phyloP scores from a whole-genome alignment of 2,113 vertebrate species.

The Nettapus auritus region DNA sequence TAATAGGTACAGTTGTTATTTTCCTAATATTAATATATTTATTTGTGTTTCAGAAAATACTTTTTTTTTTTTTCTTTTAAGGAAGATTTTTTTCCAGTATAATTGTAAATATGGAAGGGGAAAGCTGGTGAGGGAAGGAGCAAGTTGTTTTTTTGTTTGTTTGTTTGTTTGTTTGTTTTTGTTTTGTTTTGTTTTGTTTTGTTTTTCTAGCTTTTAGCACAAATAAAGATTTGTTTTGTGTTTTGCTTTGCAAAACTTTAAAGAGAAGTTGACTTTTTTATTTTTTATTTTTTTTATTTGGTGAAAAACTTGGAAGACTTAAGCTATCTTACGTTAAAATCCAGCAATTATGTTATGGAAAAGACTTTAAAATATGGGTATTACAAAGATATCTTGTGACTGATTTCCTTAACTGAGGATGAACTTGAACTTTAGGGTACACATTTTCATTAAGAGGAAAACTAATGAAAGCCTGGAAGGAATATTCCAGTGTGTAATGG shows the following conservation, averaged over 20 bases:
- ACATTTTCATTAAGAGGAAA: background rate
- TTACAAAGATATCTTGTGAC: background rate
- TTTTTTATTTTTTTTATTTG: background rate
- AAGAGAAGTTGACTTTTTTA: background rate
- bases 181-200: too few relatives aligned
- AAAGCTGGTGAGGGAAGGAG: background rate
- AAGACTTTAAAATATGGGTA: background rate
- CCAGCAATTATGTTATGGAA: background rate
- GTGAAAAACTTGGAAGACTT: background rate
- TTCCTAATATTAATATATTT: background rate
- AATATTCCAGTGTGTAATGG: background rate
- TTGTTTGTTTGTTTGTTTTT: too few relatives aligned
- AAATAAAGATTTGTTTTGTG: background rate
- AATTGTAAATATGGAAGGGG: background rate
- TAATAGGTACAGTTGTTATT: constrained; percentile 84
- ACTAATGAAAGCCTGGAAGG: background rate
- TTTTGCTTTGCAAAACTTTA: background rate
- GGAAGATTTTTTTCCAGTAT: background rate
- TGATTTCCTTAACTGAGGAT: background rate
- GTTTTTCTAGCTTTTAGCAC: background rate
- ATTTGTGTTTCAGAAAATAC: background rate
- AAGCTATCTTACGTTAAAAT: background rate
- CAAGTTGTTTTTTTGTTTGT: background rate
- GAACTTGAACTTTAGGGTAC: background rate
- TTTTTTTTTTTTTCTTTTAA: background rate